phyloP scores from a whole-genome alignment of 2,888 invertebrate species.

The Bhutanitis thaidina region DNA sequence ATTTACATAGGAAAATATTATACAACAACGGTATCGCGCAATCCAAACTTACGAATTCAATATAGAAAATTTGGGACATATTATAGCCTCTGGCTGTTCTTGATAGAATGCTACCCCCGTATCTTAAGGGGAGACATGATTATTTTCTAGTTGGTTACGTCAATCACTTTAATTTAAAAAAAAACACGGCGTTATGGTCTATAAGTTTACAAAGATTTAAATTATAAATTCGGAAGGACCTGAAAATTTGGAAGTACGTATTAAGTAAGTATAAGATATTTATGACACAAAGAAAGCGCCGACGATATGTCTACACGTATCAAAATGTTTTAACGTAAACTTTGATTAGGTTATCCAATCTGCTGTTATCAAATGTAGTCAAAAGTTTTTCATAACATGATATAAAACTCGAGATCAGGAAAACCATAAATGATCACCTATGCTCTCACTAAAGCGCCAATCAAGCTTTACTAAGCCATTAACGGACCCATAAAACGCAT shows the following conservation, averaged over 20 bases:
- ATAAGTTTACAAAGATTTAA: no score
- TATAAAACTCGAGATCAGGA: neutral
- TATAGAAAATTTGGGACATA: constrained; percentile 45
- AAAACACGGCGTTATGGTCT: neutral
- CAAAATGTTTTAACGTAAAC: no score
- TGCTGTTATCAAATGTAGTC: no score
- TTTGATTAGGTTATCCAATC: no score
- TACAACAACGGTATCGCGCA: neutral
- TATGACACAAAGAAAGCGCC: no score
- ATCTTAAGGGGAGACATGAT: constrained; percentile 46
- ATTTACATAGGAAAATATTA: neutral
- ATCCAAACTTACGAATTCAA: constrained; percentile 43
- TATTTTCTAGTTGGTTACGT: constrained; percentile 65
- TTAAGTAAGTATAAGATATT: no score
- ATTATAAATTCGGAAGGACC: no score
- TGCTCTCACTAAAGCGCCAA: constrained; percentile 14
- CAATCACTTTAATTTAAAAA: constrained; percentile 8
- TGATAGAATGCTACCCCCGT: constrained; percentile 34
- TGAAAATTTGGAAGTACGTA: no score
- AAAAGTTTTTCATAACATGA: neutral
- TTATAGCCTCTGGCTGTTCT: constrained; percentile 48
- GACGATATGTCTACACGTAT: no score
- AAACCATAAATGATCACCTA: neutral
- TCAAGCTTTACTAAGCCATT: constrained; percentile 35
- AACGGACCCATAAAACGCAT: constrained; percentile 51